phyloP scores from a whole-genome alignment of 2,888 invertebrate genomes.

The Dryobota labecula region DNA sequence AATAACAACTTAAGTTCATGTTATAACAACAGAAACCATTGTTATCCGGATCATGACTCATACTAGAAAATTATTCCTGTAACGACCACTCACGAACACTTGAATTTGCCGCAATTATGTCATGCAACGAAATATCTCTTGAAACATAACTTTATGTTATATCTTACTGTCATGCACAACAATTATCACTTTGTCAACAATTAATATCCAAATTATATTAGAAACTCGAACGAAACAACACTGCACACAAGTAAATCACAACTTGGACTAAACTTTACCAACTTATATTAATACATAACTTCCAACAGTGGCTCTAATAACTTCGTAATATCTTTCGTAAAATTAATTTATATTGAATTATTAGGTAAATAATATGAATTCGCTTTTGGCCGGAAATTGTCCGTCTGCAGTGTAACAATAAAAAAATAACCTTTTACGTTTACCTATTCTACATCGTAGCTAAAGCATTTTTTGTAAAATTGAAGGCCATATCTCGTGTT shows the following conservation, averaged over 20 bases:
- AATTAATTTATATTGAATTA: slow-evolving; percentile 10
- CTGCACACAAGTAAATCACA: slow-evolving; percentile 64
- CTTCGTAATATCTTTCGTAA: slow-evolving; percentile 23
- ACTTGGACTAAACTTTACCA: slow-evolving; percentile 61
- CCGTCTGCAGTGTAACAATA: slow-evolving; percentile 68
- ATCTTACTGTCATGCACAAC: slow-evolving; percentile 38
- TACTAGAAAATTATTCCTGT: slow-evolving; percentile 68
- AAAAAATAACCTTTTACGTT: slow-evolving; percentile 81
- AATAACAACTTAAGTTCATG: slow-evolving; percentile 46
- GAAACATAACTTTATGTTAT: slow-evolving; percentile 28
- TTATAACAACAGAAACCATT: slow-evolving; percentile 68
- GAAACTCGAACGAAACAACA: slow-evolving; percentile 44
- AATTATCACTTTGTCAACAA: slow-evolving; percentile 33
- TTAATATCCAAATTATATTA: slow-evolving; percentile 31
- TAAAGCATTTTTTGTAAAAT: slow-evolving; percentile 75
- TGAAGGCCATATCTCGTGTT: slow-evolving; percentile 74
- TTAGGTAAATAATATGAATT: slow-evolving; percentile 7
- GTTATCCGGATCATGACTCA: slow-evolving; percentile 73
- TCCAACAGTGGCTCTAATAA: slow-evolving; percentile 36
- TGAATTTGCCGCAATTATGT: slow-evolving; percentile 77
- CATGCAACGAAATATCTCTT: slow-evolving; percentile 56
- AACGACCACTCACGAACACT: slow-evolving; percentile 69
- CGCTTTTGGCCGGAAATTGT: slow-evolving; percentile 62
- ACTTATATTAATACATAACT: slow-evolving; percentile 46
- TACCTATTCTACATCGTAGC: slow-evolving; percentile 74